Conservation (phyloP, 2,113 vertebrate species). For the Monopterus albus region DNA sequence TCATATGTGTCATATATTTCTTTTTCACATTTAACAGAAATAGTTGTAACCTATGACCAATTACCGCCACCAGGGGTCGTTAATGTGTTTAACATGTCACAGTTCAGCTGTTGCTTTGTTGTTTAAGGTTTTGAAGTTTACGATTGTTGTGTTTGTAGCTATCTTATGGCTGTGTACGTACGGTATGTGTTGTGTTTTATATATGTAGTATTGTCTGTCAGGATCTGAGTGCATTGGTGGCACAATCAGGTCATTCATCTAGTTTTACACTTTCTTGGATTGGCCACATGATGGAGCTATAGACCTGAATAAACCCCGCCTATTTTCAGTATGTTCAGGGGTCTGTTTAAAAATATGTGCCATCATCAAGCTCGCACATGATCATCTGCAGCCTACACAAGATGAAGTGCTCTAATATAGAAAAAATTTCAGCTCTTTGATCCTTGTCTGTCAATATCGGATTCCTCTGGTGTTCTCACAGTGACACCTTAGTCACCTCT, state of each 20-base stretch:
- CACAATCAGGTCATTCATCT: not conserved
- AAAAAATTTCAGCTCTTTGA: not conserved
- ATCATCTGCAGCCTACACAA: slow-evolving; percentile 13
- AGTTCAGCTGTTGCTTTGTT: not conserved
- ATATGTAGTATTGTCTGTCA: too few species aligned
- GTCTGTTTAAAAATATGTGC: slow-evolving; percentile 47
- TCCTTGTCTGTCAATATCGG: not conserved
- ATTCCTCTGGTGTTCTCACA: not conserved
- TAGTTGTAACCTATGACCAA: too few species aligned
- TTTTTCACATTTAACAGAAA: too few species aligned
- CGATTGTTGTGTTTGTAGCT: not conserved
- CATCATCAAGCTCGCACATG: slow-evolving; percentile 25
- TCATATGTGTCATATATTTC: too few species aligned
- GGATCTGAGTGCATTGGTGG: not conserved
- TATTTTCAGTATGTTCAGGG: not conserved
- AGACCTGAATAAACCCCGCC: not conserved
- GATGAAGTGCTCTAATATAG: not conserved
- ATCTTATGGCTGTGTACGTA: not conserved
- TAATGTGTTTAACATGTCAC: not conserved
- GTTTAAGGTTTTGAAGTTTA: not conserved
- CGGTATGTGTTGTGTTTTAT: slow-evolving; percentile 2
- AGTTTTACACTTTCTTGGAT: not conserved
- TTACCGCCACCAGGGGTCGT: slow-evolving; percentile 29
- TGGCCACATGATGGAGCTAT: slow-evolving; percentile 32
- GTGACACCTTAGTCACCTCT: not conserved